Percentiles rank a stretch among this genome's conserved stretches.
These are phyloP conservation scores for Rotaria macrura DNA, from an alignment of 2,888 invertebrate genomes.

Conservation along the genomic window DNA sequence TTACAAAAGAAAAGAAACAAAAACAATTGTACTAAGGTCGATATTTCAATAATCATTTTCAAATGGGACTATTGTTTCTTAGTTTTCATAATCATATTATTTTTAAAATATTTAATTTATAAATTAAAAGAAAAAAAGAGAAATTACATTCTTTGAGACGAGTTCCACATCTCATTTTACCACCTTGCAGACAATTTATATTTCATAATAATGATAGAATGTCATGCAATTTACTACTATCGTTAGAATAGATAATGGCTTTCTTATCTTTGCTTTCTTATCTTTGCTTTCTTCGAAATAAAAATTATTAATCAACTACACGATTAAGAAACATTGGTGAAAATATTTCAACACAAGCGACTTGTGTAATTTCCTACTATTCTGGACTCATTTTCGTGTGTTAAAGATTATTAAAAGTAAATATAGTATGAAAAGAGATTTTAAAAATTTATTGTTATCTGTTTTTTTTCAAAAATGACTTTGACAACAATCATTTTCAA, in stretches of 20 bases:
- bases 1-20: too few relatives aligned
- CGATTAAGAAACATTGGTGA: too few relatives aligned
- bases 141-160: not conserved
- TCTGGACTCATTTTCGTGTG: constrained; percentile 86
- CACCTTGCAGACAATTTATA: not conserved
- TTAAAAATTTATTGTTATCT: not conserved
- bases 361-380: constrained; percentile 92
- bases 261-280: too few relatives aligned
- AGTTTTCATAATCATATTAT: not conserved
- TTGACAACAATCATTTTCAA: constrained; percentile 88
- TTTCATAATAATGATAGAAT: not conserved
- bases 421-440: constrained; percentile 69
- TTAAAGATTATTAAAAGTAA: constrained; percentile 90
- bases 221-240: not conserved
- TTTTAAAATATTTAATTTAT: not conserved
- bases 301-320: too few relatives aligned
- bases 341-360: constrained; percentile 83
- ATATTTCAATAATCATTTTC: not conserved
- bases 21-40: not conserved
- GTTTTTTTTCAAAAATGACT: constrained; percentile 51
- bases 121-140: not conserved
- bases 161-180: not conserved
- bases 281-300: too few relatives aligned
- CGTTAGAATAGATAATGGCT: not conserved
- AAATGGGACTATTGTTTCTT: not conserved